Conservation (phyloP, 2,797 vertebrate genomes). For the Crax fasciolata region DNA sequence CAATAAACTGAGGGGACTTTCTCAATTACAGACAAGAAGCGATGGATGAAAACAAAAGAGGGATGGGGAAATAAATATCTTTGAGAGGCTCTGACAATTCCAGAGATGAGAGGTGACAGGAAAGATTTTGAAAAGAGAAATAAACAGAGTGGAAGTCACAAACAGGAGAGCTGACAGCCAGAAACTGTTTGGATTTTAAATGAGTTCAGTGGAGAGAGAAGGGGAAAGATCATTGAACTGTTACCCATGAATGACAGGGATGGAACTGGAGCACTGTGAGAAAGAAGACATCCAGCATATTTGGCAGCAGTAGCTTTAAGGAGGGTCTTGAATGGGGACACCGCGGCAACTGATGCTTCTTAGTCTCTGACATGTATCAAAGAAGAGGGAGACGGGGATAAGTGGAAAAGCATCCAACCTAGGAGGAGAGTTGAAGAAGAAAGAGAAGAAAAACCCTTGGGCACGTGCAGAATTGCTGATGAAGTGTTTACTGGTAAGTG, state of each 20-base stretch:
- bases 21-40: background rate
- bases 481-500: slow-evolving; percentile 48
- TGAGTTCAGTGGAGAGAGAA: slow-evolving; percentile 78
- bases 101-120: slow-evolving; percentile 69
- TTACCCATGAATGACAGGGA: slow-evolving; percentile 79
- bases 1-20: background rate
- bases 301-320: slow-evolving; percentile 60
- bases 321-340: background rate
- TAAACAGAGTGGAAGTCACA: slow-evolving; percentile 71
- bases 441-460: slow-evolving; percentile 18
- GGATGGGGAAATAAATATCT: slow-evolving; percentile 5
- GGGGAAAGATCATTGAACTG: slow-evolving; percentile 82
- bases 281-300: slow-evolving; percentile 44
- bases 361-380: slow-evolving; percentile 52
- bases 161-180: slow-evolving; percentile 77
- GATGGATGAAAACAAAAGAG: slow-evolving; percentile 16
- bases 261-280: slow-evolving; percentile 36
- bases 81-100: slow-evolving; percentile 55
- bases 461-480: slow-evolving; percentile 54
- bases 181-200: slow-evolving; percentile 80
- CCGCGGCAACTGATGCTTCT: slow-evolving; percentile 2
- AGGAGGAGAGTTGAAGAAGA: slow-evolving; percentile 28
- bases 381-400: slow-evolving; percentile 15
- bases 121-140: slow-evolving; percentile 52
- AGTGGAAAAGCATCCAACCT: slow-evolving; percentile 18